Evolutionary conservation across 2,797 vertebrate genomes (phyloP), one percentile per base, ranked within the genome.

Genomic region (Microctenopoma steveboyesi): DNA sequence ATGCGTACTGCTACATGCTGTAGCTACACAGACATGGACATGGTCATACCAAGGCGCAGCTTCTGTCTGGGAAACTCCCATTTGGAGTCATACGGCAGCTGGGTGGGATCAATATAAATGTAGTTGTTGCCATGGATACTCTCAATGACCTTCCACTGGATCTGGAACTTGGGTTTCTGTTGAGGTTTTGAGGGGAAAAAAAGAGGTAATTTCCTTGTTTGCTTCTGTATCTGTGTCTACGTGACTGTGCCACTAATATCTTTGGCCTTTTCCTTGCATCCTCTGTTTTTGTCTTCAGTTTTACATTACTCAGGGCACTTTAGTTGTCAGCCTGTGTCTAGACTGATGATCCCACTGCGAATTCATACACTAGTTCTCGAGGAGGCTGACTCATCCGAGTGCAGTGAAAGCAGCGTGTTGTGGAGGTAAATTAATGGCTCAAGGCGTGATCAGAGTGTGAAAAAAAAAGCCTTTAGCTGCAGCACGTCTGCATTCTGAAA

Each of bases 121-220:
- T 99, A 99, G 88, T 95, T 99, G 95, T 99, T 99, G 63, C 97
- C 97, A 87, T 97, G 96, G 88, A 99, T 96, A 89, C 97, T 97
- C 87, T 99, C 98, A 16, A 99, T 98, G 63, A 99, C 97, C 90
- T 99, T 99, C 98, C 98, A 99, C 74, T 98, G 98, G 76, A 98
- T 96, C 87, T 99, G 96, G 0, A 98, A 99, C 91, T 97, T 99
- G n/a, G 98, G 98, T 91, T 98, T 99, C 98, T 99, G 89, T 83
- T 56, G 1, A 47, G 28, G 62, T 73, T 68, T 3, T 27, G 40
- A 74, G 37, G 22, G 22, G 72, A 16, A 33, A 67, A 77, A 5
- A 11, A 45, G 28, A 39, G 22, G 72, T 64, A 40, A 48, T n/a
- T 15, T 48, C 69, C 37, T 33, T 59, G 40, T 62, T 70, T 49